Conservation (phyloP, 2,888 invertebrate genomes). For the Watsonalla binaria region DNA sequence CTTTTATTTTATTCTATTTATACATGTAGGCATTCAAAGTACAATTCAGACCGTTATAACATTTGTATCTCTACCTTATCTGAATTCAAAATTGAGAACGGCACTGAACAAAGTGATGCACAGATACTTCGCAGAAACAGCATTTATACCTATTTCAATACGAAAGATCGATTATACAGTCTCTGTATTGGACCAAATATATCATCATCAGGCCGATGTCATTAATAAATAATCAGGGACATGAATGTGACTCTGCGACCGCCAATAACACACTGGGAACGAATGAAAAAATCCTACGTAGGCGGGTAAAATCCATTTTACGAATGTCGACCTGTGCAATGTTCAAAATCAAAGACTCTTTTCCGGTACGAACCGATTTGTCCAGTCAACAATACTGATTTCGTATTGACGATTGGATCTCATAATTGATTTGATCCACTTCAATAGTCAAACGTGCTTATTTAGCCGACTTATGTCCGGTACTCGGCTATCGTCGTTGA, state of each 20-base stretch:
- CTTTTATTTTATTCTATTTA: too few relatives aligned
- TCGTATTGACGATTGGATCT: conserved; percentile 6
- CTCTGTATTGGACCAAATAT: conserved; percentile 39
- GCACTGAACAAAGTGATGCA: not conserved
- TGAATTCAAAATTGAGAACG: not conserved
- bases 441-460: not conserved
- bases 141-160: conserved; percentile 23
- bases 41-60: not conserved
- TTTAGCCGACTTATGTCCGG: not conserved
- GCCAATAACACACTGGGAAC: conserved; percentile 13
- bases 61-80: not conserved
- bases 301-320: conserved; percentile 11
- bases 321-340: conserved; percentile 26
- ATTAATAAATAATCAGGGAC: conserved; percentile 65
- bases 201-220: conserved; percentile 44
- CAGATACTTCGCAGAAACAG: not conserved
- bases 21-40: too few relatives aligned
- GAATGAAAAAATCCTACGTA: not conserved
- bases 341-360: conserved; percentile 26
- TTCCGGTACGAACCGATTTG: conserved; percentile 25
- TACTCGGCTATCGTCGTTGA: not conserved
- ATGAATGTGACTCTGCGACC: conserved; percentile 32
- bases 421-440: conserved; percentile 1
- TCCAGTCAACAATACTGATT: conserved; percentile 9
- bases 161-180: conserved; percentile 38